A percentile compares a stretch with the other conserved stretches of the same genome.
These are phyloP conservation scores for Bos taurus DNA, from an alignment of 2,113 vertebrate species.

Conservation along the genomic window DNA sequence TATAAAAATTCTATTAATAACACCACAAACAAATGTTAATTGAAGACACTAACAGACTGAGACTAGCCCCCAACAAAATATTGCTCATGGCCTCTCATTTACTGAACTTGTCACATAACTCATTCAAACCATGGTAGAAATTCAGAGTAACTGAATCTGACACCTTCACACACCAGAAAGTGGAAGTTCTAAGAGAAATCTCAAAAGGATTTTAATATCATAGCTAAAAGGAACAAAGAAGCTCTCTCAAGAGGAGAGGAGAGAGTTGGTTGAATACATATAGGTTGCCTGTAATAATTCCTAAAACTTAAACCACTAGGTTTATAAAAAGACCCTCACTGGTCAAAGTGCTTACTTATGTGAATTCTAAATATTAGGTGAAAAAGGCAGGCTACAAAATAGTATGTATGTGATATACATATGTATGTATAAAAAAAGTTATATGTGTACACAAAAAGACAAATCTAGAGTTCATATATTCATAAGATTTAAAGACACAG, in stretches of 20 bases:
- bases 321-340: background rate
- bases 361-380: background rate
- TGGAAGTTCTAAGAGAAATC: constrained; percentile 7
- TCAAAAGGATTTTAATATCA: background rate
- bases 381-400: background rate
- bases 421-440: background rate
- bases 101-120: background rate
- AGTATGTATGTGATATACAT: background rate
- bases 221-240: background rate
- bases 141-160: constrained; percentile 23
- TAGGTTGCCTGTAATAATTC: background rate
- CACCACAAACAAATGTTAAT: constrained; percentile 10
- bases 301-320: background rate
- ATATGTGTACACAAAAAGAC: background rate
- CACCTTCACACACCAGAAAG: background rate
- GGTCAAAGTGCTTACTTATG: background rate
- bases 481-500: background rate
- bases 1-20: constrained; percentile 17
- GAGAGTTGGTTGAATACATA: constrained; percentile 12
- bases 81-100: background rate
- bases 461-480: background rate
- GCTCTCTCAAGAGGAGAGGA: background rate
- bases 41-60: background rate
- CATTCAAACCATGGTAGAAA: constrained; percentile 29
- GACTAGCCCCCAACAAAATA: background rate